phyloP scores from a whole-genome alignment of 2,797 vertebrate genomes.

The Gadopsis marmoratus region DNA sequence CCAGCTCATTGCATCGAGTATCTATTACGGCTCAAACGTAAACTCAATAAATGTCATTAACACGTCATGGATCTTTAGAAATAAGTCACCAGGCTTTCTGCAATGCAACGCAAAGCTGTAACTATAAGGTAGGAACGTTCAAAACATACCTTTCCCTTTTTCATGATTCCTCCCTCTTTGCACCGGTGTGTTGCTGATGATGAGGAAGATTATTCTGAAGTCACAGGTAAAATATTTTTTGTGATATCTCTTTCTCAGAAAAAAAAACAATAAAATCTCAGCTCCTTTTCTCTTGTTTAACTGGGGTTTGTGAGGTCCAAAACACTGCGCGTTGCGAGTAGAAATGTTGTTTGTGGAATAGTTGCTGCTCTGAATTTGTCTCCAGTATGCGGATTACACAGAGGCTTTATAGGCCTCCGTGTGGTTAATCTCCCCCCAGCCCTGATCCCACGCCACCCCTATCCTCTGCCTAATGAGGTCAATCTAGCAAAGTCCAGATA shows the following conservation, averaged over 20 bases:
- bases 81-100: not conserved
- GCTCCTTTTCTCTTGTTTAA: conserved; percentile 3
- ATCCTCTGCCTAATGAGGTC: conserved; percentile 38
- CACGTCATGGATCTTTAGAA: not conserved
- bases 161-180: conserved; percentile 71
- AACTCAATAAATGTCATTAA: not conserved
- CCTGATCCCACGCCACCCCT: conserved; percentile 69
- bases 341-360: conserved; percentile 25
- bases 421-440: conserved; percentile 83
- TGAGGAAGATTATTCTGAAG: not conserved
- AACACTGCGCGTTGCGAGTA: conserved; percentile 15
- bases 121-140: not conserved
- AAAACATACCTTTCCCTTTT: conserved; percentile 83
- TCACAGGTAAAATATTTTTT: not conserved
- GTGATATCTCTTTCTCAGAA: not conserved
- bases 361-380: conserved; percentile 67
- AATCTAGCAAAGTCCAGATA: conserved; percentile 63
- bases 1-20: not conserved
- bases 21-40: not conserved
- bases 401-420: conserved; percentile 76
- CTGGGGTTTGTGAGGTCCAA: conserved; percentile 11
- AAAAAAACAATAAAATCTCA: not conserved
- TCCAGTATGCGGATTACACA: conserved; percentile 73
- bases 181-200: conserved; percentile 23
- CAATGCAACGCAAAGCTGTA: not conserved